phyloP scores from a whole-genome alignment of 2,888 invertebrate genomes.

The Scaptomyza parva region DNA sequence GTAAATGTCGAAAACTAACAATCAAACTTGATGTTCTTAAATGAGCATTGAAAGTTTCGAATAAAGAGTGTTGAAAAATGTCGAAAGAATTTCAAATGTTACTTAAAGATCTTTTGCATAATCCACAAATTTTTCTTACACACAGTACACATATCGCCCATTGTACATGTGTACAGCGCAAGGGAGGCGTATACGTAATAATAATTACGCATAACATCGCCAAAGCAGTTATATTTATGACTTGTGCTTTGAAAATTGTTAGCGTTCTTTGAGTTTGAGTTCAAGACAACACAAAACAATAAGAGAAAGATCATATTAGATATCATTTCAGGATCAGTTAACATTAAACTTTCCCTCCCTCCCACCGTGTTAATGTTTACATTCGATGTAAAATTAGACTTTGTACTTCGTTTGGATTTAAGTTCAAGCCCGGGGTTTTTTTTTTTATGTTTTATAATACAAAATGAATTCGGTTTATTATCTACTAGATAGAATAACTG shows the following conservation, averaged over 20 bases:
- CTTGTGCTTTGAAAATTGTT: constrained; percentile 50
- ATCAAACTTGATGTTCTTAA: no score
- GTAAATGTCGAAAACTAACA: no score
- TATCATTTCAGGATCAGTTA: no score
- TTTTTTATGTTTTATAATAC: constrained; percentile 13
- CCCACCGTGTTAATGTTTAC: background rate
- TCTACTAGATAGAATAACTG: constrained; percentile 49
- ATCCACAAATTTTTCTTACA: no score
- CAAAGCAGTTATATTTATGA: constrained; percentile 63
- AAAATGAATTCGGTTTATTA: constrained; percentile 58
- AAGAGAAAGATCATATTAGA: no score
- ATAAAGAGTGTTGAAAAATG: no score
- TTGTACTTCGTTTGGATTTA: background rate
- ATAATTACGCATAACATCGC: constrained; percentile 62
- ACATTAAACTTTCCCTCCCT: no score
- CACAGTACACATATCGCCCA: constrained; percentile 12
- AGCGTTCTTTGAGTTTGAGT: background rate
- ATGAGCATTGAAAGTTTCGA: no score
- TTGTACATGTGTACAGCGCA: constrained; percentile 12
- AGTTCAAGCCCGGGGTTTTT: background rate
- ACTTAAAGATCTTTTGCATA: no score
- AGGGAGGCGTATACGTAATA: constrained; percentile 73
- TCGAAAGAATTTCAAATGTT: no score
- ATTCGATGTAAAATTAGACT: background rate
- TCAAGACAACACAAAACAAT: no score